Evolutionary conservation across 1,140 invertebrate species (phyloP), one percentile per base, ranked within the genome.

Genomic region (Heliconius nattereri): DNA sequence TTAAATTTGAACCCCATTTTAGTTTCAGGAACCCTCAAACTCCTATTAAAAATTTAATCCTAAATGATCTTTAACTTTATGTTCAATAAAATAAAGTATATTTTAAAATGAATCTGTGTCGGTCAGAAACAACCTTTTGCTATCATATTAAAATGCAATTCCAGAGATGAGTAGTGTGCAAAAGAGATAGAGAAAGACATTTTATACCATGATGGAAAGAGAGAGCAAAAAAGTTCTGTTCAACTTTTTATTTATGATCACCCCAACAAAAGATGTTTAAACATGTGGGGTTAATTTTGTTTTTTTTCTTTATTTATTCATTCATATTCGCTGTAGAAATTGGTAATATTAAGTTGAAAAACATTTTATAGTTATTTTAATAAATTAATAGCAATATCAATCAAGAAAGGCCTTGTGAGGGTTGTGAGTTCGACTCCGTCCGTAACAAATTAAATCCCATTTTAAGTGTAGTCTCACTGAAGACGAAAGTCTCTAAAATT

Each of bases 241-340:
- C 54, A 29, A 8, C 60, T 76, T 76, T 71, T 49, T 60, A 76
- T 76, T 76, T 76, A 76, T 76, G 54, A 57, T 23, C 37, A 49
- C 57, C 74, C 16, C 75, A 40, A 45, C 35, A 70, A 60, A 70
- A 70, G 66, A 76, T 16, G 75, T 45, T n/a, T 76, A 76, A 45
- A 60, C 70, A 32, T 76, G 40, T 71, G 37, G 52, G 75, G 57
- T 76, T 52, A 70, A 70, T 76, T 76, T 54, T 70, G 20, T 70
- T 75, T 45, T 70, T 66, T 66, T 66, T 3, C 6, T 23, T 23
- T 57, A 52, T 5, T 20, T 52, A 52, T 52, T 7, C 5, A 13
- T 66, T 66, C 23, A 57, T 60, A 60, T n/a, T 26, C 3, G 23
- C 54, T 57, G n/a, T 23, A 57, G 54, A 2, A 57, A 57, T 57